These are phyloP conservation scores for Pogonocherus hispidulus DNA, from an alignment of 2,888 invertebrate genomes.

Conservation along the genomic window DNA sequence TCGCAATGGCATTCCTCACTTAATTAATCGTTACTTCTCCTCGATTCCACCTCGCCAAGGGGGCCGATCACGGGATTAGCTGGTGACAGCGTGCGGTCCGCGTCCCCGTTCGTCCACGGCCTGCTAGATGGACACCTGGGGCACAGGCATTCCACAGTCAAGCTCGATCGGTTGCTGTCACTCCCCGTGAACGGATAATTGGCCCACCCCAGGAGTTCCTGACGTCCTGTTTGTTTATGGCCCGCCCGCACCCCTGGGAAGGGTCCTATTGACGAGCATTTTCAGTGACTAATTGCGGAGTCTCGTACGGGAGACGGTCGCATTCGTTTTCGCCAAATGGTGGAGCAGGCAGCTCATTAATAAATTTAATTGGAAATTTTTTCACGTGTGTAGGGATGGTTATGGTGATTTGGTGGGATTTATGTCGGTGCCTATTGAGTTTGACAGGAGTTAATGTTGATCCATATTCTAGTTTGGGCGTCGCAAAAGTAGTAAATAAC, in stretches of 20 bases:
- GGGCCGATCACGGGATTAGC: slow-evolving; percentile 38
- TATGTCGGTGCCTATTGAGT: too few relatives aligned
- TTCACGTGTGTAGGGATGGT: slow-evolving; percentile 33
- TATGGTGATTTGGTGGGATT: slow-evolving; percentile 42
- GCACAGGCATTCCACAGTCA: slow-evolving; percentile 65
- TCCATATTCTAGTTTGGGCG: too few relatives aligned
- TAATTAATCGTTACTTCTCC: background rate
- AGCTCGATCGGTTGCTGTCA: slow-evolving; percentile 66
- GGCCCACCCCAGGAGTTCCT: slow-evolving; percentile 70
- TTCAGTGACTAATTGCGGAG: slow-evolving; percentile 44
- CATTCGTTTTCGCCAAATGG: slow-evolving; percentile 52
- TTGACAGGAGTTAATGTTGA: too few relatives aligned
- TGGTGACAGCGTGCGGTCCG: slow-evolving; percentile 47
- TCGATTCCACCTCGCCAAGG: slow-evolving; percentile 4
- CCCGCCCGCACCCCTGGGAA: slow-evolving; percentile 34
- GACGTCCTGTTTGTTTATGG: slow-evolving; percentile 66
- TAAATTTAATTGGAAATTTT: slow-evolving; percentile 38
- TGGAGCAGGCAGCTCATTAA: slow-evolving; percentile 29
- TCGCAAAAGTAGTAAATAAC: too few relatives aligned
- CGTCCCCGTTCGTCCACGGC: slow-evolving; percentile 61
- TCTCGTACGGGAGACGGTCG: slow-evolving; percentile 42
- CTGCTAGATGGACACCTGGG: slow-evolving; percentile 62
- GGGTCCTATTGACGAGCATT: slow-evolving; percentile 39
- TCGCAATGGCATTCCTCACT: background rate
- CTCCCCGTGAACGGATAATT: slow-evolving; percentile 70